A percentile compares a stretch with the other conserved stretches of the same genome.
phyloP scores from a whole-genome alignment of 2,888 invertebrate species.

The Cacoxenus indagator region DNA sequence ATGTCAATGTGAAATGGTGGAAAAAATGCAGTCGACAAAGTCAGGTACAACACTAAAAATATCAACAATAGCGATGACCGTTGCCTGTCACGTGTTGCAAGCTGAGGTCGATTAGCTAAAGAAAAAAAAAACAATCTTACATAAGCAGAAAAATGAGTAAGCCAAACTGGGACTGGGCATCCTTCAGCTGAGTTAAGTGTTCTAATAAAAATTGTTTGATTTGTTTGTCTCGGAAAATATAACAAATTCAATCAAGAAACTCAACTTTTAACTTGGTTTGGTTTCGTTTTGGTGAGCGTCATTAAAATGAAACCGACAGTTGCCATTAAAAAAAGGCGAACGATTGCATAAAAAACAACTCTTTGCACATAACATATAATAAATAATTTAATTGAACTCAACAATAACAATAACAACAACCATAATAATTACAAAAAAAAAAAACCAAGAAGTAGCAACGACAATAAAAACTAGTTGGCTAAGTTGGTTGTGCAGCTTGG shows the following conservation, averaged over 20 bases:
- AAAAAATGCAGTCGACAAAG: not conserved
- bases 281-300: constrained; percentile 10
- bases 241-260: no score
- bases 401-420: not conserved
- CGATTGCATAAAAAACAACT: not conserved
- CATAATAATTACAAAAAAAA: not conserved
- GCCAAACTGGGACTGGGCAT: no score
- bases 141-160: no score
- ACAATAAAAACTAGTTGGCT: constrained; percentile 45
- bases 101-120: no score
- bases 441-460: not conserved
- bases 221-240: no score
- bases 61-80: constrained; percentile 12
- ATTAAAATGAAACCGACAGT: constrained; percentile 32
- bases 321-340: not conserved
- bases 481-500: constrained; percentile 36
- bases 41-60: constrained; percentile 32
- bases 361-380: constrained; percentile 1
- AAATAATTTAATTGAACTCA: constrained; percentile 9
- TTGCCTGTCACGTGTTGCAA: no score
- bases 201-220: no score
- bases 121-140: no score
- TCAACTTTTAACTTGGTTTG: constrained; percentile 29
- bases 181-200: no score
- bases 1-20: constrained; percentile 16